Percentiles rank a stretch among this genome's conserved stretches.
Conservation (phyloP, 2,888 invertebrate genomes). For the Amphimallon solstitiale region DNA sequence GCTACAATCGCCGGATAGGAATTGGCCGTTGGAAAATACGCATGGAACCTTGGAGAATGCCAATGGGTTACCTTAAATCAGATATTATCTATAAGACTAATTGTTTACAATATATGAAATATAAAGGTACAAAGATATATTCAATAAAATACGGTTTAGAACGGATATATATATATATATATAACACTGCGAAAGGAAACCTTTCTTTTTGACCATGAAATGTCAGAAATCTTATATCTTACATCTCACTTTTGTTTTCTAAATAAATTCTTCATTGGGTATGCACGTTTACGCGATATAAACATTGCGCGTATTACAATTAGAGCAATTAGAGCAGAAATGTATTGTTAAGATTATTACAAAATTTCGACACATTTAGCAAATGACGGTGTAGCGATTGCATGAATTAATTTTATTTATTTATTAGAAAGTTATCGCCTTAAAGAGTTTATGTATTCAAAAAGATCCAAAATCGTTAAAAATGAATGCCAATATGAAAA, state of each 20-base stretch:
- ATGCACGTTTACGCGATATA: too few relatives aligned
- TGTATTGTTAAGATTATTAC: too few relatives aligned
- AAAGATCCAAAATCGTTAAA: too few relatives aligned
- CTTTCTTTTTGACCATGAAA: background rate
- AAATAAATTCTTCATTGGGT: background rate
- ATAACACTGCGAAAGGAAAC: background rate
- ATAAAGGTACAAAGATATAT: too few relatives aligned
- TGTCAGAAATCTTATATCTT: background rate
- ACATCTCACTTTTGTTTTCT: background rate
- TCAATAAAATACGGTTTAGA: background rate
- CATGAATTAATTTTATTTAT: too few relatives aligned
- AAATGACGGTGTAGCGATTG: too few relatives aligned
- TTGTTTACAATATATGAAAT: background rate
- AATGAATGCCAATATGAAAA: too few relatives aligned
- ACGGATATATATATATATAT: background rate
- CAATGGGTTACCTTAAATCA: constrained; percentile 80
- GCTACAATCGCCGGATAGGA: constrained; percentile 94
- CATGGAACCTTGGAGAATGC: constrained; percentile 96
- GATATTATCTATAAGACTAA: background rate
- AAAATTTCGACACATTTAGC: too few relatives aligned
- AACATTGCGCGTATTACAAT: too few relatives aligned
- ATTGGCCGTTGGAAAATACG: constrained; percentile 93
- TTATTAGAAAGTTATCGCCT: too few relatives aligned
- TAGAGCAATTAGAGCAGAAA: too few relatives aligned
- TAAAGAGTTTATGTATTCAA: too few relatives aligned